Base-by-base conservation (phyloP, 2,888 invertebrate species). In the Spodoptera littoralis region DNA sequence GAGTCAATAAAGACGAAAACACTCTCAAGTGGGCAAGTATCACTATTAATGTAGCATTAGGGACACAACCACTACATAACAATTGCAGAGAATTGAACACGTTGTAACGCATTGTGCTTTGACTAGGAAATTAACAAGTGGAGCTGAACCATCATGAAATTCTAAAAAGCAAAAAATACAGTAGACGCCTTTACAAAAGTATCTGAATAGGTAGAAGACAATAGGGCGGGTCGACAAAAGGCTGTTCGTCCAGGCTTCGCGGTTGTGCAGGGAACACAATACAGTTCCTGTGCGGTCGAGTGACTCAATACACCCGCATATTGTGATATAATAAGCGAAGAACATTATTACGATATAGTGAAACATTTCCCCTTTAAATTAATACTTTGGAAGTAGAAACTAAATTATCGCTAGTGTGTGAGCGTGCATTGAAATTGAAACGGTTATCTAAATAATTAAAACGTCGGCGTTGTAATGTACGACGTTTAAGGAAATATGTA, bases 1-100 rank as follows among this genome's bases (percentile, higher is more conserved):
- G 92, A 89, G 80, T 86, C 89, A 90, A 93, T 92, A 89, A 90
- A 91, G 87, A 88, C 84, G 87, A 88, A 90, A 92, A 88, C 87
- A 86, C 83, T 85, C 82, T 85, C 87, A 88, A 90, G 88, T 89
- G 87, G 87, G 78, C 84, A 83, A 84, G 86, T 88, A 89, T 86
- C 83, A 84, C 85, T 88, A 86, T 88, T 90, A 89, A 89, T 88
- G 86, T 83, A 83, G 82, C 84, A 89, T 90, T 90, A 90, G 85
- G 85, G 84, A 78, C 82, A 82, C 80, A 82, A 78, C 75, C 60
- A 80, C 67, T 79, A 62, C 67, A 74, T 71, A 77, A 70, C 84
- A 84, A 84, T 85, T 85, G 83, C 62, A 74, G 65, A 66, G 73
- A 83, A 82, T 81, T 80, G 78, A 75, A 78, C 73, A 73, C 68